Conservation (phyloP, 2,113 vertebrate species). For the Pedetes capensis region DNA sequence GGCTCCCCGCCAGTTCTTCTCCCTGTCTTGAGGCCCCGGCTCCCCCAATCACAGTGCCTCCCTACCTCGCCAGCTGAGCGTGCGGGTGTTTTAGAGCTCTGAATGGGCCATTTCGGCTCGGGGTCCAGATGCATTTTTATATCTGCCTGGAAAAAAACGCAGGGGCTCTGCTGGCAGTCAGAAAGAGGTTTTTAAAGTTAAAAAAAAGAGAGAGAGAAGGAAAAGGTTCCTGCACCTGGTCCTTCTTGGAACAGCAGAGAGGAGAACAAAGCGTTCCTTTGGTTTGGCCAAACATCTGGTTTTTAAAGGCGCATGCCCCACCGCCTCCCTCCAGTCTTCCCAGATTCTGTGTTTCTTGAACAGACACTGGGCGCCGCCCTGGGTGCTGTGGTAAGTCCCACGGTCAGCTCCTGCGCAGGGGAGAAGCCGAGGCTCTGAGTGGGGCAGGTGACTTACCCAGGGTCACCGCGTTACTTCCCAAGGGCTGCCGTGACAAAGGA, state of each 20-base stretch:
- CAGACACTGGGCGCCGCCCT: accelerated
- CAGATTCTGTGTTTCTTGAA: not conserved
- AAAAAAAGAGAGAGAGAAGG: slow-evolving; percentile 34
- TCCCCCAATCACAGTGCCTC: slow-evolving; percentile 59
- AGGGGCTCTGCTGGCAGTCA: slow-evolving; percentile 74
- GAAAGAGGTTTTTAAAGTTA: slow-evolving; percentile 67
- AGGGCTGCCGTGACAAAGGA: accelerated
- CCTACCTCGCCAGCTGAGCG: slow-evolving; percentile 79
- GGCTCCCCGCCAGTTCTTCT: slow-evolving; percentile 71
- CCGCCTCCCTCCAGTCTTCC: not conserved
- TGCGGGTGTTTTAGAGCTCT: slow-evolving; percentile 69
- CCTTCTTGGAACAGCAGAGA: not conserved
- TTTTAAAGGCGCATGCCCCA: not conserved
- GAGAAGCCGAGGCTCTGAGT: not conserved
- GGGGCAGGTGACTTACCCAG: not conserved
- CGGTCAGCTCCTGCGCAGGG: accelerated
- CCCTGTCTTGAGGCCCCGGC: not conserved
- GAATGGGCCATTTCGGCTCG: slow-evolving; percentile 77
- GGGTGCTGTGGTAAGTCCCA: accelerated
- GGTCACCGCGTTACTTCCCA: not conserved
- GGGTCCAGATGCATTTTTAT: slow-evolving; percentile 85
- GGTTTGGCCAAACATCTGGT: accelerated
- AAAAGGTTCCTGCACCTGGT: slow-evolving; percentile 64
- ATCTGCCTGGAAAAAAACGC: slow-evolving; percentile 49
- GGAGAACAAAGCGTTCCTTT: not conserved